Base-by-base conservation (phyloP, 2,888 invertebrate genomes). In the Metopia argyrocephala region DNA sequence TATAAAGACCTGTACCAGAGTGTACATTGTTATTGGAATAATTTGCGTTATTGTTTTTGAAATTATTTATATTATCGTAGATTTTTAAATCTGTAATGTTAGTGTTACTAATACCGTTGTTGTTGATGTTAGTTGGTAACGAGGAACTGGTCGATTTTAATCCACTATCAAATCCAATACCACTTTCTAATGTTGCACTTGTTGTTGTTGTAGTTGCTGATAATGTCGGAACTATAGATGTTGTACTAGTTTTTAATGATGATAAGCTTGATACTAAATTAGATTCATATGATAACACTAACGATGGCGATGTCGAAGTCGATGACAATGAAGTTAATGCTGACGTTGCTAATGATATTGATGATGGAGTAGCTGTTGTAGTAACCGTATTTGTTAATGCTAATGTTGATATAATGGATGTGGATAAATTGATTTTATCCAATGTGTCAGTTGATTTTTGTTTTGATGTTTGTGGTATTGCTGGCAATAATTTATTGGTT, bases 11-110 rank as follows among this genome's bases (percentile, higher is more conserved):
- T 38, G 3, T 38, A 12, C 15, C 38, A 15, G 27, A 15, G 54
- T 64, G 68, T 52, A 59, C 59, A 66, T 78, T 78, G 62, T 76
- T 73, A 38, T 74, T 65, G 46, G 46, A 80, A 38, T 64, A 59
- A 38, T 80, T 79, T 23, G 76, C 70, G 56, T 78, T 79, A 28
- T 79, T 74, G 56, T 78, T 81, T 81, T 78, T 59, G 20, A 59
- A 71, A 61, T 78, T 78, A 74, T 74, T 78, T 48, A 74, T 59
- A 61, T 70, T 65, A 56, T 81, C 78, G 23, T 45, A 70, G 25
- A 61, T 65, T 45, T 46, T 59, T 2, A 38, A 52, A 52, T 46
- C 23, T 20, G 25, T 59, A 15, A 31, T 71, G 38, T 65, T 74
- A 31, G 68, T 76, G 38, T 74, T 80, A 28, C 71, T 76, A 68